phyloP scores from a whole-genome alignment of 1,140 invertebrate genomes.

The Cotesia chilonis region DNA sequence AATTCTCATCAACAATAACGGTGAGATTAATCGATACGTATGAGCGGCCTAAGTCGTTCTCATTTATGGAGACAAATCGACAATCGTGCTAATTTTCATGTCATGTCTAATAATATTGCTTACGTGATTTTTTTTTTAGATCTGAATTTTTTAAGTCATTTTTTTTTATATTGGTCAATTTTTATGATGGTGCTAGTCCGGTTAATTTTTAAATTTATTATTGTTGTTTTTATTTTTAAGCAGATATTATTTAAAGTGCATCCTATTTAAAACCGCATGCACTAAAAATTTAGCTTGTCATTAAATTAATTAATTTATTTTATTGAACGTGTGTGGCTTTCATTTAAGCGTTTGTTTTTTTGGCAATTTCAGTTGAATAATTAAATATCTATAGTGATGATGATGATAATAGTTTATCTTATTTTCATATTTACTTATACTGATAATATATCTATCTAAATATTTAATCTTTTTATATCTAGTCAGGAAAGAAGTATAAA shows the following conservation, averaged over 20 bases:
- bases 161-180: conserved; percentile 3
- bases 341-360: no score
- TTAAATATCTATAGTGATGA: no score
- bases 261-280: neutral
- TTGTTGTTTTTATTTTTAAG: neutral
- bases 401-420: no score
- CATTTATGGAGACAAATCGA: neutral
- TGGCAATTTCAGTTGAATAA: no score
- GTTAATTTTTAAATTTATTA: neutral
- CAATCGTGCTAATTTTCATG: neutral
- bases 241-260: neutral
- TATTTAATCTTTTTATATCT: conserved; percentile 1
- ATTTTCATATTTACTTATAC: no score
- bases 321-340: no score
- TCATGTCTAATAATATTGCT: neutral
- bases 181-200: neutral
- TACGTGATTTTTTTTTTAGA: neutral
- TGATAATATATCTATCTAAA: no score
- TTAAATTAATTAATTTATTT: no score
- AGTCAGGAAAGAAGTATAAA: neutral
- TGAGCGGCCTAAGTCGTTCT: neutral
- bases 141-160: conserved; percentile 5
- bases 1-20: neutral
- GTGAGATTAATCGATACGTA: neutral
- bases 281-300: neutral